These are phyloP conservation scores for Dryomyza anilis DNA, from an alignment of 2,888 invertebrate species.

Conservation along the genomic window DNA sequence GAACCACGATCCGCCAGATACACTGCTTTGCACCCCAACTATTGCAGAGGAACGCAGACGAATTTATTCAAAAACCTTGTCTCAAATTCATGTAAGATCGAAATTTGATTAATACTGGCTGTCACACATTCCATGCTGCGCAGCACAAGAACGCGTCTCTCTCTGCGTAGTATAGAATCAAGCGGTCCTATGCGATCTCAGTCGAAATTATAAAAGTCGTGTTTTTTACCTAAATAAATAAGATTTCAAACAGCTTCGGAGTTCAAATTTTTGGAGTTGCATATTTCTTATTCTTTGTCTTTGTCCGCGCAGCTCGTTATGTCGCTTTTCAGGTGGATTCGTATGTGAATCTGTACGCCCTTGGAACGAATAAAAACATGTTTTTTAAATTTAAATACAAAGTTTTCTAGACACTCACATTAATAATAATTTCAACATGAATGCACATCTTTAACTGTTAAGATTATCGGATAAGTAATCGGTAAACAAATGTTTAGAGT, in stretches of 20 bases:
- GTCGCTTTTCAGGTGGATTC: background rate
- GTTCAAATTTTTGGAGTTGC: background rate
- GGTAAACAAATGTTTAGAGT: too few relatives aligned
- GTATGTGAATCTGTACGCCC: conserved; percentile 35
- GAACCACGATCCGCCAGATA: conserved; percentile 42
- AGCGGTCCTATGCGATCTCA: background rate
- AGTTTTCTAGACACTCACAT: conserved; percentile 51
- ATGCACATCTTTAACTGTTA: too few relatives aligned
- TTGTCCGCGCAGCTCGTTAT: background rate
- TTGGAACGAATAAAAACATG: conserved; percentile 44
- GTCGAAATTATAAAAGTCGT: background rate
- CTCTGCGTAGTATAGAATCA: background rate
- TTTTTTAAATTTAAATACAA: conserved; percentile 49
- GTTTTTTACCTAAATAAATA: background rate
- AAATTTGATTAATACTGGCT: conserved; percentile 58
- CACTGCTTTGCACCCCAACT: conserved; percentile 1
- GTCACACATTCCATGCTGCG: conserved; percentile 26
- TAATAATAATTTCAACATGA: conserved; percentile 47
- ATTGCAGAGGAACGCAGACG: background rate
- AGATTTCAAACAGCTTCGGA: background rate
- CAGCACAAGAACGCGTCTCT: background rate
- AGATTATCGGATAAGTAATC: too few relatives aligned
- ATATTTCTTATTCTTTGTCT: conserved; percentile 19
- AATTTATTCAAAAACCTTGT: conserved; percentile 46
- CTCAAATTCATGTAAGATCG: conserved; percentile 49